Conservation (phyloP, 2,113 vertebrate species). For the Peromyscus maniculatus region DNA sequence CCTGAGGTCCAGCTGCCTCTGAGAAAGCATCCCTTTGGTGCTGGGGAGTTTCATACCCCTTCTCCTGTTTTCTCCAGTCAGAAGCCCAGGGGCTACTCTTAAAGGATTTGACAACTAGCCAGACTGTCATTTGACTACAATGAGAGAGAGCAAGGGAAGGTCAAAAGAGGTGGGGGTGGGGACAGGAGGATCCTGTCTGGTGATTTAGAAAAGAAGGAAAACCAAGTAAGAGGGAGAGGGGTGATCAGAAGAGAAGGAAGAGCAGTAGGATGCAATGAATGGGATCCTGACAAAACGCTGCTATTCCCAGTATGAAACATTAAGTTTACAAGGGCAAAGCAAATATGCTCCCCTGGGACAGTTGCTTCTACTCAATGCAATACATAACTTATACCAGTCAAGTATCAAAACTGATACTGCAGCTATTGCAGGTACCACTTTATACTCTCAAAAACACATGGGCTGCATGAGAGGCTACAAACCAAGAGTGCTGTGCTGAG, state of each 20-base stretch:
- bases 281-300: neutral
- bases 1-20: slow-evolving; percentile 11
- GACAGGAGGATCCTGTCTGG: neutral
- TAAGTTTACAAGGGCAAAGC: neutral
- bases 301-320: neutral
- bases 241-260: no score
- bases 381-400: neutral
- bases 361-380: slow-evolving; percentile 17
- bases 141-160: neutral
- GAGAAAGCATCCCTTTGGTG: slow-evolving; percentile 46
- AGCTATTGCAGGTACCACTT: neutral
- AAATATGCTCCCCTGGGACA: neutral
- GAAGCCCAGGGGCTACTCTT: neutral
- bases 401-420: neutral
- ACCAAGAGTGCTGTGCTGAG: neutral
- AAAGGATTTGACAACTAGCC: slow-evolving; percentile 57
- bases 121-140: slow-evolving; percentile 53
- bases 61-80: slow-evolving; percentile 38
- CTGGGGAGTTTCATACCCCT: neutral
- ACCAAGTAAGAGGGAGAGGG: neutral
- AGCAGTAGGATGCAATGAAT: rapidly evolving
- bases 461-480: neutral
- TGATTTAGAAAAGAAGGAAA: slow-evolving; percentile 47
- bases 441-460: neutral
- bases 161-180: neutral